Evolutionary conservation across 2,797 vertebrate species (phyloP), one percentile per base, ranked within the genome.

Genomic region (Alectoris magna): DNA sequence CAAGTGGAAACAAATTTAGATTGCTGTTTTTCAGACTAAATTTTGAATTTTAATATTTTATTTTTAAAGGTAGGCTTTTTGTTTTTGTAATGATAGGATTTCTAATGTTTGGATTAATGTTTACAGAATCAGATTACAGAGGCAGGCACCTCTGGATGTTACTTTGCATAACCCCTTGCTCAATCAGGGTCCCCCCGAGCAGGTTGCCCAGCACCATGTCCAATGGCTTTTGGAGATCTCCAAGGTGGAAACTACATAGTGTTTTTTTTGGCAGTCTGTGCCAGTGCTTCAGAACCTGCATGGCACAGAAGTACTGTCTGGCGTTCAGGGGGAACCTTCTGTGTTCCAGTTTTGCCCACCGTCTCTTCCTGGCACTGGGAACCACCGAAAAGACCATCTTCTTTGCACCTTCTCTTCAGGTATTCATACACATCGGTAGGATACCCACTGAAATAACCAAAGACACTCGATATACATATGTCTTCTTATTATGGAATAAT

Each of bases 401-500:
- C 29, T 56, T 56, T 56, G 55, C 55, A 56, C 18, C 27, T 31
- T n/a, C 31, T 11, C 31, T 56, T 56, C 55, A n/a, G 17, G 10
- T n/a, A 56, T n/a, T 56, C 18, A 8, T 56, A n/a, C 17, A n/a
- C 29, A 21, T n/a, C n/a, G 55, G 31, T n/a, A 56, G 10, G 55
- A n/a, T 56, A 56, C 17, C 29, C 18, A 18, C 31, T 56, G 29
- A 56, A 56, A 27, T n/a, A 19, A 56, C 31, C 53, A 18, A 31
- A 55, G 53, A 31, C 0, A 0, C 36, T 74, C 41, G 11, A 10
- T 14, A 24, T 0, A 21, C 1, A 0, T 22, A 3, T 4, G 3
- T 62, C 22, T 27, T n/a, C 7, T 38, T 77, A 27, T 46, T 77
- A 29, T 51, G 63, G 66, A 82, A 44, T 29, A 80, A 64, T 0